Conservation (phyloP, 1,140 invertebrate genomes). For the Saxidomus purpurata region DNA sequence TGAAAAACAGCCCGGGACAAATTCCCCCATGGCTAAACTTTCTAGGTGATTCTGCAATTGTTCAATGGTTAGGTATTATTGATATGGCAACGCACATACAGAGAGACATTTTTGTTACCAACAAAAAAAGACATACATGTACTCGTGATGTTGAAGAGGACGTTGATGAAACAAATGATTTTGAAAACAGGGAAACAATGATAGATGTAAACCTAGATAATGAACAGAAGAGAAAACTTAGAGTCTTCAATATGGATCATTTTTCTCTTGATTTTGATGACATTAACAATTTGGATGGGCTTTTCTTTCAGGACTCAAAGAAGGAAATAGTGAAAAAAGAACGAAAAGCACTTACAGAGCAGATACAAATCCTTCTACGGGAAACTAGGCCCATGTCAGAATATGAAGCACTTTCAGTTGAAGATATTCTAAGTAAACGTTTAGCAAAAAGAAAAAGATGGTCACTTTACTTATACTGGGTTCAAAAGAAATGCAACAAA, state of each 20-base stretch:
- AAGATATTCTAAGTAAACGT: background rate
- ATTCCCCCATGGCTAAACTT: background rate
- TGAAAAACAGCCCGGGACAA: background rate
- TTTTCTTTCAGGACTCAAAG: background rate
- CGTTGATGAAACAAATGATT: background rate
- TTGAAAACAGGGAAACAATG: background rate
- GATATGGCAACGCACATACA: background rate
- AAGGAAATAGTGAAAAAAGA: background rate
- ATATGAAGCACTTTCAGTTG: background rate
- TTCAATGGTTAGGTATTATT: background rate
- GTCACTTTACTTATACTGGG: constrained; percentile 84
- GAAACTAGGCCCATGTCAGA: background rate
- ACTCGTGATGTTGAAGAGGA: background rate
- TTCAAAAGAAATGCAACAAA: constrained; percentile 76
- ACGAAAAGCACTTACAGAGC: background rate
- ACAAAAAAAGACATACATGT: too few relatives aligned
- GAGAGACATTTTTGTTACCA: background rate
- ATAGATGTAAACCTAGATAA: background rate
- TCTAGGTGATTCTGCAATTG: background rate
- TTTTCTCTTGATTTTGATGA: background rate
- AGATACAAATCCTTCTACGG: background rate
- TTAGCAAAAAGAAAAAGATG: constrained; percentile 57
- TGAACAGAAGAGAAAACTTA: background rate
- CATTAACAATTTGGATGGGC: background rate
- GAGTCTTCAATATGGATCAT: background rate